Conservation (phyloP, 2,888 invertebrate species). For the Aporophyla lueneburgensis region DNA sequence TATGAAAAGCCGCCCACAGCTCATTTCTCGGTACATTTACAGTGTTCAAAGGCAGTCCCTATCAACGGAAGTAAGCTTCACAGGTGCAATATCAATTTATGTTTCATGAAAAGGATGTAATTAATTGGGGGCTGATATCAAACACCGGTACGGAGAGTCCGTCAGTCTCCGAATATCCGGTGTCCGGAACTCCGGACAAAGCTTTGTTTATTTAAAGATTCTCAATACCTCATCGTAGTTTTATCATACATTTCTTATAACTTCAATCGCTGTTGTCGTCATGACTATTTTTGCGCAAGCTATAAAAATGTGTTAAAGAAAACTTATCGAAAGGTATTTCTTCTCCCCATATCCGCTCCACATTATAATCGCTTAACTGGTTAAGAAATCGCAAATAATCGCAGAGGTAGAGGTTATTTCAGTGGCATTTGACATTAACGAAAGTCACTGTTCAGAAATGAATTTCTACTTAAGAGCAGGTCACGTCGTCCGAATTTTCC, state of each 20-base stretch:
- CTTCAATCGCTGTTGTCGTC: not conserved
- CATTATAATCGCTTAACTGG: not conserved
- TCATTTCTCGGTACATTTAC: no score
- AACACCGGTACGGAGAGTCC: not conserved
- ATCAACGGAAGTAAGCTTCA: not conserved
- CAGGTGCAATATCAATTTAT: not conserved
- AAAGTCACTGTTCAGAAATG: not conserved
- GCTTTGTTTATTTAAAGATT: not conserved
- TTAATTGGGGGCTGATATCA: not conserved
- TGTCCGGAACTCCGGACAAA: not conserved
- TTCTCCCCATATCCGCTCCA: not conserved
- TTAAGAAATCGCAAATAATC: not conserved
- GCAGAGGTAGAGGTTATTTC: not conserved
- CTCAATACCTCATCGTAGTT: not conserved
- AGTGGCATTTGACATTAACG: constrained; percentile 15
- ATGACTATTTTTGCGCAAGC: constrained; percentile 3
- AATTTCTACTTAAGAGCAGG: constrained; percentile 21
- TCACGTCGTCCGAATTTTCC: not conserved
- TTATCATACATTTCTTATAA: not conserved
- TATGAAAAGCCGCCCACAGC: no score
- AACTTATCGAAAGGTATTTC: not conserved
- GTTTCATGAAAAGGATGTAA: not conserved
- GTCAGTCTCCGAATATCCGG: not conserved
- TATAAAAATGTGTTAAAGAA: not conserved
- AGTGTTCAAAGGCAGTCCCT: not conserved